Conservation (phyloP, 2,888 invertebrate genomes). For the Agrochola lychnidis region DNA sequence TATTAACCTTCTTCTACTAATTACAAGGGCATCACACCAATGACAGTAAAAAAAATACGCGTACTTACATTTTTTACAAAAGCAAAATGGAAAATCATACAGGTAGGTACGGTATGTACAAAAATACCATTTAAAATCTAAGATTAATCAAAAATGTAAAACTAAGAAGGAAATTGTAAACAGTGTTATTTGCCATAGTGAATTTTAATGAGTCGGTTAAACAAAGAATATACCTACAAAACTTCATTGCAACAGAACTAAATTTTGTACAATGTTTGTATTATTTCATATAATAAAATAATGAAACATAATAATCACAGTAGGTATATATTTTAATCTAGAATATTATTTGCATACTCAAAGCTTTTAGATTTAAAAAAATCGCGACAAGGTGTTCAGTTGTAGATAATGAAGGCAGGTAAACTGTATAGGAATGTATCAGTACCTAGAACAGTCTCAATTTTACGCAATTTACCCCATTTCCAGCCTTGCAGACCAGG, state of each 20-base stretch:
- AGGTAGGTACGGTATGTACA: too few relatives aligned
- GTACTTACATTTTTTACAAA: too few relatives aligned
- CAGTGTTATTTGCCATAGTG: too few relatives aligned
- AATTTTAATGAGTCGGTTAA: too few relatives aligned
- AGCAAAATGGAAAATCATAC: too few relatives aligned
- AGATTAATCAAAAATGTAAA: neutral
- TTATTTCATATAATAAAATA: neutral
- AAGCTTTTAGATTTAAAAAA: neutral
- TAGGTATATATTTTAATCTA: neutral
- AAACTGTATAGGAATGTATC: neutral
- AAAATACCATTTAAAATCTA: neutral
- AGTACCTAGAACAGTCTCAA: neutral
- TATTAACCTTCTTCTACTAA: neutral
- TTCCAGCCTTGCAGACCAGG: neutral
- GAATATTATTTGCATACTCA: neutral
- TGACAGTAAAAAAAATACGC: neutral
- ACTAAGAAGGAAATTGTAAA: neutral
- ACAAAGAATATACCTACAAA: neutral
- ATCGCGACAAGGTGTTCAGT: neutral
- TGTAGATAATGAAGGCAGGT: neutral
- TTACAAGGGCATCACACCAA: neutral
- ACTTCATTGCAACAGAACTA: neutral
- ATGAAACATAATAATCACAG: neutral
- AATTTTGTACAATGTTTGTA: neutral
- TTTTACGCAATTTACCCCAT: neutral